A percentile compares a stretch with the other conserved stretches of the same genome.
Evolutionary conservation across 30 jellyfish, hydroid and myxozoan genomes (phyloP).

Genomic region (Pseudorhiza aurosa): DNA sequence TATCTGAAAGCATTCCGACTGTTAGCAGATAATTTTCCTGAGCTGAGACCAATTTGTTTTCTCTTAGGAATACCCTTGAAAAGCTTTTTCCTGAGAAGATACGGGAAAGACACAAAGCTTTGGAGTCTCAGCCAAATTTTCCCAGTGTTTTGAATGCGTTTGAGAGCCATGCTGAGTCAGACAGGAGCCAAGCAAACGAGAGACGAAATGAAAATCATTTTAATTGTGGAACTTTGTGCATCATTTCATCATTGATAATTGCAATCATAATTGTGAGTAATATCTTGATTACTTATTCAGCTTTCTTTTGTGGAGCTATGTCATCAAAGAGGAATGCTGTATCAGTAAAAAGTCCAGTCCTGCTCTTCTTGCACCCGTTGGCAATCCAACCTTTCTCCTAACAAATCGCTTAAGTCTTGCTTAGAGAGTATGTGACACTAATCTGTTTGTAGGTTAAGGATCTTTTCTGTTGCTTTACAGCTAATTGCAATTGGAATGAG

Average conservation of each 20-base stretch:
- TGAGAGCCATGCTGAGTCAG: constrained; percentile 57
- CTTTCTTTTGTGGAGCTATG: neutral
- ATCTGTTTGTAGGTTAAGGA: no score
- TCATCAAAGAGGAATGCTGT: no score
- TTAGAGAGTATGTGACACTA: no score
- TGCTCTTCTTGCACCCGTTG: no score
- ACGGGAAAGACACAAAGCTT: constrained; percentile 38
- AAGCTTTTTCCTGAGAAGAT: constrained; percentile 56
- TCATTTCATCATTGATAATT: constrained; percentile 39
- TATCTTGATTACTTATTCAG: neutral
- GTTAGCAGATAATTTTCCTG: no score
- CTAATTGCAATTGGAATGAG: constrained; percentile 66
- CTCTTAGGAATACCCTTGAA: constrained; percentile 68
- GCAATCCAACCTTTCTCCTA: no score
- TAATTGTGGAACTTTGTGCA: constrained; percentile 49
- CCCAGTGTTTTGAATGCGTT: constrained; percentile 30
- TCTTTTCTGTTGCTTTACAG: constrained; percentile 16
- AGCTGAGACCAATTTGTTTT: neutral
- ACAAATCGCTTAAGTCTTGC: no score
- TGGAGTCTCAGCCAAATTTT: constrained; percentile 35
- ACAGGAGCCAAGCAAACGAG: constrained; percentile 23
- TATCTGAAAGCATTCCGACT: no score
- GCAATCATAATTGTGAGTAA: constrained; percentile 85
- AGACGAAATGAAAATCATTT: constrained; percentile 17
- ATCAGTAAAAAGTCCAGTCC: no score